Conservation (phyloP, 2,113 vertebrate species). For the Oreochromis spilurus region DNA sequence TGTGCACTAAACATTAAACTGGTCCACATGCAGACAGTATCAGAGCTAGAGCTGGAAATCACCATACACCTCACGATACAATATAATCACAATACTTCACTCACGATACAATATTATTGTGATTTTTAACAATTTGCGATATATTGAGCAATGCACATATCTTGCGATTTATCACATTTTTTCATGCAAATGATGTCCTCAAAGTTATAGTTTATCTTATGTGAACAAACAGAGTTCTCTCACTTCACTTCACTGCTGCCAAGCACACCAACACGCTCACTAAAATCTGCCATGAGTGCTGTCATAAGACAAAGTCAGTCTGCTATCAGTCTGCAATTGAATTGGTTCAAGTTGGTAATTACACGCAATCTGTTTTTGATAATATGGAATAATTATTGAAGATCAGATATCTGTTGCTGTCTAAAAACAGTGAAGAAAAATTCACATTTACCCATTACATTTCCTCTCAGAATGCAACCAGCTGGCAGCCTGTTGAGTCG, state of each 20-base stretch:
- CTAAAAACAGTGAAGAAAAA: background rate
- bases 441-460: background rate
- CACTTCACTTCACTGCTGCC: background rate
- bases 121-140: background rate
- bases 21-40: background rate
- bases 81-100: background rate
- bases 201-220: background rate
- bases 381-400: background rate
- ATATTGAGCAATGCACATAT: background rate
- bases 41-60: background rate
- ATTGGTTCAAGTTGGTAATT: background rate
- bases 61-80: background rate
- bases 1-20: background rate
- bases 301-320: background rate
- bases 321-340: background rate
- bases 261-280: background rate
- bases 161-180: accelerated
- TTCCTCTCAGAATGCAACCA: background rate
- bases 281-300: background rate
- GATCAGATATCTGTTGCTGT: background rate
- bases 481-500: background rate
- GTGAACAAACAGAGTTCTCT: background rate
- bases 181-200: background rate
- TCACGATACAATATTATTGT: background rate
- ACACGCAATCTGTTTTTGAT: accelerated